Base-by-base conservation (phyloP, 2,113 vertebrate genomes). In the Lagenorhynchus albirostris region DNA sequence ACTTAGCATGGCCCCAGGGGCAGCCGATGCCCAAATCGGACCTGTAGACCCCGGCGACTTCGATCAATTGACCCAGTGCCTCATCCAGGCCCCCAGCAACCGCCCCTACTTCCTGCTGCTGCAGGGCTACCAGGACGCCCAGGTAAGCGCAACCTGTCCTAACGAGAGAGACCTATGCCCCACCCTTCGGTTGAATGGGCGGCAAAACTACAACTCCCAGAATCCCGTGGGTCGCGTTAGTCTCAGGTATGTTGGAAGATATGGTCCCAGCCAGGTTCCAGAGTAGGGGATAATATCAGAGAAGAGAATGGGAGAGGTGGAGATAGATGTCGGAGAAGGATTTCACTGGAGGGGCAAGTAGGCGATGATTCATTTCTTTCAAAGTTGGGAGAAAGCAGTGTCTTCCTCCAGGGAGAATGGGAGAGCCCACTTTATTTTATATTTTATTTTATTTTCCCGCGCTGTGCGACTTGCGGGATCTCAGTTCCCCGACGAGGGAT, bases 101-200 rank as follows among this genome's bases (percentile, higher is more conserved):
- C 98, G 98, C 53, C 99, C 99, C 63, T 99, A 99, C 96, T 99
- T 99, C 96, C 98, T 99, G 94, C 98, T 99, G 97, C 99, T 99
- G 88, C 99, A 99, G 98, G 99, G 99, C 77, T 99, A 99, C 76
- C 99, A 99, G 94, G 99, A 99, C 95, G 99, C 98, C 29, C 98
- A 98, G 98, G 98, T 98, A 71, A 89, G 95, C 10, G 0, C 25
- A 7, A 21, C 38, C 82, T 62, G 9, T 47, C 18, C 38, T 12
- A 4, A 23, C 4, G 6, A 6, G 5, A 55, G 62, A 82, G 14
- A 15, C 15, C 68, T 41, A 4, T 3, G 26, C 14, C n/a, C 29
- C 20, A 38, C 1, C 13, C 17, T 41, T 53, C 2, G 3, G 29
- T n/a, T 44, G 53, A 33, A n/a, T 77, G 50, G 44, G 41, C 0